These are phyloP conservation scores for Tachina fera DNA, from an alignment of 2,888 invertebrate genomes.

Conservation along the genomic window DNA sequence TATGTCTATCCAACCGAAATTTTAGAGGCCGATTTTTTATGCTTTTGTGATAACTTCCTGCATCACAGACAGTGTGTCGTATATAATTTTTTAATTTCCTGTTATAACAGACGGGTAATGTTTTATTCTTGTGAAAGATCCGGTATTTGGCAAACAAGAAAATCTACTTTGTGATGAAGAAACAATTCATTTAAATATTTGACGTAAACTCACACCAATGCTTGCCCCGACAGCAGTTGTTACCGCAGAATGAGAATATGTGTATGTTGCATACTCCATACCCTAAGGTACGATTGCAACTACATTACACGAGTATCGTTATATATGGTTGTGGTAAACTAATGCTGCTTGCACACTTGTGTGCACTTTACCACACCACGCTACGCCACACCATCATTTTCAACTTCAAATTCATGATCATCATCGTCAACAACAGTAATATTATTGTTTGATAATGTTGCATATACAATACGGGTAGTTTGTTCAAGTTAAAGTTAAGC, in stretches of 20 bases:
- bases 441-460: constrained; percentile 59
- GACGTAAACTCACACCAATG: not conserved
- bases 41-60: not conserved
- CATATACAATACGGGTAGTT: constrained; percentile 32
- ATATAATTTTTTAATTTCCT: not conserved
- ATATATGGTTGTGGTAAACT: constrained; percentile 61
- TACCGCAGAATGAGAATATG: constrained; percentile 22
- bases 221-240: constrained; percentile 32
- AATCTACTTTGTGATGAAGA: not conserved
- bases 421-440: not conserved
- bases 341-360: constrained; percentile 41
- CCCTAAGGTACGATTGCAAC: constrained; percentile 59
- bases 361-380: not conserved
- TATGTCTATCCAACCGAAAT: no score
- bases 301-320: constrained; percentile 43
- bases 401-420: constrained; percentile 22
- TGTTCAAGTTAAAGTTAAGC: constrained; percentile 7
- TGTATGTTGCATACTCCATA: constrained; percentile 59
- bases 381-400: constrained; percentile 53
- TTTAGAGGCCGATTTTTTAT: no score
- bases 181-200: constrained; percentile 17
- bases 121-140: not conserved
- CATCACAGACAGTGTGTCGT: not conserved
- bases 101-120: not conserved
- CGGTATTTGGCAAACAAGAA: not conserved